Conservation (phyloP, 2,113 vertebrate genomes). For the Festucalex cinctus region DNA sequence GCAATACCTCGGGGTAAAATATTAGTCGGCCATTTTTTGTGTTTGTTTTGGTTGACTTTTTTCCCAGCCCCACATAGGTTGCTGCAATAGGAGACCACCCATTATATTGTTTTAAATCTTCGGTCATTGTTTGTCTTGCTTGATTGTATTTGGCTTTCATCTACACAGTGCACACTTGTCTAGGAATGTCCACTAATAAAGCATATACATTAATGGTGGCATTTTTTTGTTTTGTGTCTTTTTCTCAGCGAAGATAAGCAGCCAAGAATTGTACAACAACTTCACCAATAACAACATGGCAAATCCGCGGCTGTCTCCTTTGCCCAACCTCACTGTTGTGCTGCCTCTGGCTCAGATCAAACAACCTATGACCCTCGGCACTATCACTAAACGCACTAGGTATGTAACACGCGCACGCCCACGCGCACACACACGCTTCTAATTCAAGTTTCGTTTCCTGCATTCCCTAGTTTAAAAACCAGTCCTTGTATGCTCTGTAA, state of each 20-base stretch:
- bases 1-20: no score
- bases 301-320: slow-evolving; percentile 87
- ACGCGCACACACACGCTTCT: neutral
- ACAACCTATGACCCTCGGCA: slow-evolving; percentile 94
- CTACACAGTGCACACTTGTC: neutral
- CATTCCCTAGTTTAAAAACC: no score
- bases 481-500: no score
- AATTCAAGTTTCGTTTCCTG: no score
- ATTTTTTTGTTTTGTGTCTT: neutral
- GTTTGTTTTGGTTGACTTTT: no score
- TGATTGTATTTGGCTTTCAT: neutral
- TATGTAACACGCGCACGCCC: slow-evolving; percentile 62
- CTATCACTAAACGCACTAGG: slow-evolving; percentile 96
- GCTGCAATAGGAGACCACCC: neutral
- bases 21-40: no score
- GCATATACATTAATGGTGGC: neutral
- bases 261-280: slow-evolving; percentile 94
- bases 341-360: slow-evolving; percentile 95
- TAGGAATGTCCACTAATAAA: neutral
- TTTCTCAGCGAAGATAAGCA: slow-evolving; percentile 79
- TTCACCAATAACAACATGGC: slow-evolving; percentile 94
- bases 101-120: neutral
- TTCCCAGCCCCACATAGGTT: no score
- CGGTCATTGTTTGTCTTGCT: neutral
- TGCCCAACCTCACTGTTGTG: slow-evolving; percentile 88